Base-by-base conservation (phyloP, 92 coral and sea anemone genomes). In the Porites evermanni region DNA sequence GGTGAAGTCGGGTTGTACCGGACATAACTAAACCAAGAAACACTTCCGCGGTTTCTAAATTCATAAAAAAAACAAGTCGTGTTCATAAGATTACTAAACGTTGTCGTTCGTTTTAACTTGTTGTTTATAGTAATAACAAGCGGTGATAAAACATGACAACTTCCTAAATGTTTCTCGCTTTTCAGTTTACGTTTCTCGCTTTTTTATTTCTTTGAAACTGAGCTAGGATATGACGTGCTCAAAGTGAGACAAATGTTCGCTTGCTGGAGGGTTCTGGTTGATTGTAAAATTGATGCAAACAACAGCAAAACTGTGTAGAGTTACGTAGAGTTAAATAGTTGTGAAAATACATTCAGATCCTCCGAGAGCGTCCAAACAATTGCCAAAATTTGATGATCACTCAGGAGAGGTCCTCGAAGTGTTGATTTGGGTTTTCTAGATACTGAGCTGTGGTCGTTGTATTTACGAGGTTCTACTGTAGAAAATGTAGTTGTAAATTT, bases 21-120 rank as follows among this genome's bases (percentile, higher is more conserved):
- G 84, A 79, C 58, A 79, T 79, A 64, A 67, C 20, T 51, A 7
- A 32, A 66, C 13, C 23, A 23, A 66, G 24, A 52, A 52, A 51
- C 74, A 51, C 64, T n/a, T 65, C 74, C 72, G 61, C 68, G 12
- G 17, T 50, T 63, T 18, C 16, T 8, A 11, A 56, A 56, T 56
- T 56, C 4, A 56, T 12, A 11, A 56, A 56, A 54, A 38, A 38
- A 38, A 38, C 47, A 38, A 38, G 4, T 38, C 47, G 47, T 38
- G 47, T 38, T 38, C 13, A 14, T 67, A 8, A 67, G 13, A 67
- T 67, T 8, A 2, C 47, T 67, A 21, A 14, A 24, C 4, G 4
- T 70, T 19, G 32, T 11, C 16, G 14, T n/a, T 11, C 16, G 54
- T 6, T 20, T 12, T 44, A 44, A 47, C 76, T 47, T n/a, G 4